Base-by-base conservation (phyloP, 2,888 invertebrate species). In the Steinernema carpocapsae region DNA sequence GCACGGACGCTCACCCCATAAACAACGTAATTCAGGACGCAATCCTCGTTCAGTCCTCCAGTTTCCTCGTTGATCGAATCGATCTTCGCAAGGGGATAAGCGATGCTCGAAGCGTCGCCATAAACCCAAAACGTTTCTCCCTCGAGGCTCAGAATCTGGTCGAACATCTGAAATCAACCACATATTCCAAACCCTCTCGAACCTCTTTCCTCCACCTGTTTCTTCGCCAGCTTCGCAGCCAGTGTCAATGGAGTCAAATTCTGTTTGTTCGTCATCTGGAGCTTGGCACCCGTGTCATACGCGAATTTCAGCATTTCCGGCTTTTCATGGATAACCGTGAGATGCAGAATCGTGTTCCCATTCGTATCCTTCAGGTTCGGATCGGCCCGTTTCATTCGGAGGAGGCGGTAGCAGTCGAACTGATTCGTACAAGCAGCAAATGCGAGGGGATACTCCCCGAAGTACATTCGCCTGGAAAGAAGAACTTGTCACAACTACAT, bases 121-220 rank as follows among this genome's bases (percentile, higher is more conserved):
- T 95, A 93, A 88, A 95, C 95, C 97, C 97, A 97, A 88, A 95
- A 95, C 81, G 96, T 94, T 89, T 97, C 95, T 42, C 97, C 90
- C 88, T 96, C 95, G 77, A 97, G 93, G 89, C 95, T 95, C 86
- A 97, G 90, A 81, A 99, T 96, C 87, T 97, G 96, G 87, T 96
- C 95, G 89, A 97, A 99, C 91, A 99, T 56, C 56, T 56, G 56
- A 56, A 26, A 19, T 10, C 7, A 14, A 19, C 12, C 51, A 12
- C 51, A 6, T n/a, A 12, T 7, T 10, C 10, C 7, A 10, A 43
- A 43, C 10, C 43, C 43, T 43, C 14, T 10, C 14, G 43, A 43
- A 43, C 43, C 7, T 43, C 43, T n/a, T 43, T 12, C 43, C 10
- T 14, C 7, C 22, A 56, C 90, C 77, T 96, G 95, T 24, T 94